Conservation (phyloP, 2,113 vertebrate species). For the Pica pica region DNA sequence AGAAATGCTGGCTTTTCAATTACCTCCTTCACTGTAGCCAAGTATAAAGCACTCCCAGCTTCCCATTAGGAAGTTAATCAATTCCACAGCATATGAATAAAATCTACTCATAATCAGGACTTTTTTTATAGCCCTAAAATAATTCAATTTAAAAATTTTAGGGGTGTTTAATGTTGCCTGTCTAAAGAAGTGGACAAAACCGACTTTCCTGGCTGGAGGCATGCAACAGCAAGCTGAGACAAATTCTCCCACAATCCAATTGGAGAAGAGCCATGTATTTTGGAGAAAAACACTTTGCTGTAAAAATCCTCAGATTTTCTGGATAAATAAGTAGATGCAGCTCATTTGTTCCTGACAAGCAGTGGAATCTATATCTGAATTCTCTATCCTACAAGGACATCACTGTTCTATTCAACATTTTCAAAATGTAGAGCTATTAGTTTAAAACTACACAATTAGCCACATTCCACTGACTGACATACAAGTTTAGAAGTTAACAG, state of each 20-base stretch:
- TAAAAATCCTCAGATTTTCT: neutral
- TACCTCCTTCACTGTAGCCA: neutral
- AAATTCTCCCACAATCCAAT: neutral
- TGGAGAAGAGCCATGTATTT: neutral
- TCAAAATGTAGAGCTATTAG: neutral
- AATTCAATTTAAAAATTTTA: neutral
- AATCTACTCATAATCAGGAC: neutral
- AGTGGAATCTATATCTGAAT: neutral
- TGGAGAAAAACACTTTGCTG: neutral
- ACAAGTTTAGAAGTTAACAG: neutral
- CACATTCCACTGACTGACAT: neutral
- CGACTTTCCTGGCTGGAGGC: neutral
- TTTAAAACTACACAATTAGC: neutral
- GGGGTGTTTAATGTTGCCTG: neutral
- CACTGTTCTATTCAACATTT: neutral
- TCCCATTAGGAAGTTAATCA: neutral
- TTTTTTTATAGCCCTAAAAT: neutral
- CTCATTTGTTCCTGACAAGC: neutral
- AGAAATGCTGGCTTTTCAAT: slow-evolving; percentile 5
- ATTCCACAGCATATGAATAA: neutral
- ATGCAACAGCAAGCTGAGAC: neutral
- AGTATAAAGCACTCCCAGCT: neutral
- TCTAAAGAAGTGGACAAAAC: neutral
- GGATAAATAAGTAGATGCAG: neutral
- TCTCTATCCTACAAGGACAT: neutral